Evolutionary conservation across 64 coral and sea anemone genomes (phyloP).

Genomic region (Montipora efflorescens): DNA sequence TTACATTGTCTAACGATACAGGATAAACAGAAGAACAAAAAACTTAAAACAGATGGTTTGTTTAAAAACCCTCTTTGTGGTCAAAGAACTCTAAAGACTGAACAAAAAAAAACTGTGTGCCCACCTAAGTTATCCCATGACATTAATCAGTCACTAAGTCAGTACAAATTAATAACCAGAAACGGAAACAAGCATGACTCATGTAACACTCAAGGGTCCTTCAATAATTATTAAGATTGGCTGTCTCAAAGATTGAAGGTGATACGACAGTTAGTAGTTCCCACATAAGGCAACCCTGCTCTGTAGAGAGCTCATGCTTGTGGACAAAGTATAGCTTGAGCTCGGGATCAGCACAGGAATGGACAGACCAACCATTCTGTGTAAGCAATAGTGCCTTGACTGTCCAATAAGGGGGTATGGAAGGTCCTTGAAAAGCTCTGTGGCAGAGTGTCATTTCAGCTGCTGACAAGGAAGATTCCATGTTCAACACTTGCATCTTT

Average conservation of each 20-base stretch:
- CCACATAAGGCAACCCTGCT: conserved; percentile 50
- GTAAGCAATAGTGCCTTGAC: conserved; percentile 8
- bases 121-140: no score
- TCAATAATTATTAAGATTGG: neutral
- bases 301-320: conserved; percentile 26
- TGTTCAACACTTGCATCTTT: conserved; percentile 51
- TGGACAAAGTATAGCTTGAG: conserved; percentile 30
- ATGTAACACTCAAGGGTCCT: neutral
- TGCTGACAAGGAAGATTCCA: conserved; percentile 5
- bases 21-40: no score
- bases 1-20: no score
- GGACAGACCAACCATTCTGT: neutral
- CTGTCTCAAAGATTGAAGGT: neutral
- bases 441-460: conserved; percentile 15
- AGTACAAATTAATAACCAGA: no score
- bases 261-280: neutral
- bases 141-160: no score
- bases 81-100: neutral
- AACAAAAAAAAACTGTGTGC: neutral
- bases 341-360: conserved; percentile 8
- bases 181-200: neutral
- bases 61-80: neutral
- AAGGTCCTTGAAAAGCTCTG: conserved; percentile 4
- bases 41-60: neutral
- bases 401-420: neutral